Conservation (phyloP, 2,888 invertebrate species). For the Cordilura impudica region DNA sequence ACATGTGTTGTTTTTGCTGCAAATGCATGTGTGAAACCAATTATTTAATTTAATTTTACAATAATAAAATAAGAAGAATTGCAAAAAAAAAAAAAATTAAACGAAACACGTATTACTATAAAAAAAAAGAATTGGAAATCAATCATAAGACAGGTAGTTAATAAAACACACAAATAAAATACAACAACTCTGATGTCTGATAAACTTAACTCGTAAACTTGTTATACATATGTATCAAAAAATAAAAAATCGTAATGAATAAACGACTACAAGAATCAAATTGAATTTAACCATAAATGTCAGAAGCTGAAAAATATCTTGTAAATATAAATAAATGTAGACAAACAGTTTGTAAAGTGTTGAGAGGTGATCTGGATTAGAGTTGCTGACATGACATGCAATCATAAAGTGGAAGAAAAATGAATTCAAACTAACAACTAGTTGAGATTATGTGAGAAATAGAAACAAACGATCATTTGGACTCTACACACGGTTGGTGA, state of each 20-base stretch:
- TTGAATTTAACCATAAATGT: constrained; percentile 73
- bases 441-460: background rate
- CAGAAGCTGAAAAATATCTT: constrained; percentile 67
- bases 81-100: constrained; percentile 12
- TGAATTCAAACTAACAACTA: background rate
- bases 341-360: constrained; percentile 49
- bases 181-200: constrained; percentile 4
- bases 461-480: no score
- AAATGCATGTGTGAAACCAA: constrained; percentile 61
- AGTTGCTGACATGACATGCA: constrained; percentile 49
- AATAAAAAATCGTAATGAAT: background rate
- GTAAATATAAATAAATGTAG: constrained; percentile 39
- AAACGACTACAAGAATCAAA: constrained; percentile 63
- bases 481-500: no score
- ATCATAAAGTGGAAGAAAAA: constrained; percentile 64
- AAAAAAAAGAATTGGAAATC: constrained; percentile 55
- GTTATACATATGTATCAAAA: background rate
- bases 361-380: constrained; percentile 66
- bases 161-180: constrained; percentile 35
- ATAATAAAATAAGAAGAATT: background rate
- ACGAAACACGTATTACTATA: constrained; percentile 41
- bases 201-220: background rate
- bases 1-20: constrained; percentile 26
- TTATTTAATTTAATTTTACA: constrained; percentile 61
- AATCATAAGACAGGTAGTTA: constrained; percentile 43